phyloP scores from a whole-genome alignment of 1,140 invertebrate species.

The Pseudomyrmex sp. region DNA sequence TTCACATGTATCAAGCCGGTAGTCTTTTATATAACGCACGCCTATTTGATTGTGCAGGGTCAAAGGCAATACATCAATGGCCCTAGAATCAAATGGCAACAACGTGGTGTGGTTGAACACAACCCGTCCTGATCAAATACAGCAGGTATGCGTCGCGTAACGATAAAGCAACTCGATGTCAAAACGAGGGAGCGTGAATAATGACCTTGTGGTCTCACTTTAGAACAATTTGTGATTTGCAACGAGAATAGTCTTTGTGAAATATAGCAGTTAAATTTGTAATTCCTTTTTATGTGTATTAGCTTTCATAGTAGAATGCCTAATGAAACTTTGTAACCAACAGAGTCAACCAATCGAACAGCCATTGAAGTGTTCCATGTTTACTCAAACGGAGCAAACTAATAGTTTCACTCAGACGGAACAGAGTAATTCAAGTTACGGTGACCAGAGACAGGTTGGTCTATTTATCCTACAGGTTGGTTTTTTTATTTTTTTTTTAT shows the following conservation, averaged over 20 bases:
- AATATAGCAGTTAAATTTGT: too few relatives aligned
- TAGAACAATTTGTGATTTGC: background rate
- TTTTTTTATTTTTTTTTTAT: too few relatives aligned
- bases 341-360: slow-evolving; percentile 77
- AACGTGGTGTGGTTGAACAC: slow-evolving; percentile 82
- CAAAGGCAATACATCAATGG: slow-evolving; percentile 81
- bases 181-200: slow-evolving; percentile 12
- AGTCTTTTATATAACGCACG: slow-evolving; percentile 54
- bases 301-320: background rate
- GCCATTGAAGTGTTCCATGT: slow-evolving; percentile 83
- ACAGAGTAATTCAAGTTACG: slow-evolving; percentile 80
- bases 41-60: slow-evolving; percentile 78
- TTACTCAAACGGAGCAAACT: slow-evolving; percentile 82
- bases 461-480: slow-evolving; percentile 10
- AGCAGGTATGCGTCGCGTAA: slow-evolving; percentile 78
- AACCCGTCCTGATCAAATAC: slow-evolving; percentile 82
- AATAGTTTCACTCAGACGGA: slow-evolving; percentile 85
- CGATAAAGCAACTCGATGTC: slow-evolving; percentile 27
- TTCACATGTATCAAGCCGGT: slow-evolving; percentile 19
- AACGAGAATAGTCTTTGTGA: slow-evolving; percentile 1
- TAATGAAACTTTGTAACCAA: slow-evolving; percentile 64
- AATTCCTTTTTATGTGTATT: too few relatives aligned
- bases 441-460: slow-evolving; percentile 79
- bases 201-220: slow-evolving; percentile 5
- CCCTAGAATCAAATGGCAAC: slow-evolving; percentile 83